Evolutionary conservation across 2,888 invertebrate genomes (phyloP).

Genomic region (Endomychus coccineus): DNA sequence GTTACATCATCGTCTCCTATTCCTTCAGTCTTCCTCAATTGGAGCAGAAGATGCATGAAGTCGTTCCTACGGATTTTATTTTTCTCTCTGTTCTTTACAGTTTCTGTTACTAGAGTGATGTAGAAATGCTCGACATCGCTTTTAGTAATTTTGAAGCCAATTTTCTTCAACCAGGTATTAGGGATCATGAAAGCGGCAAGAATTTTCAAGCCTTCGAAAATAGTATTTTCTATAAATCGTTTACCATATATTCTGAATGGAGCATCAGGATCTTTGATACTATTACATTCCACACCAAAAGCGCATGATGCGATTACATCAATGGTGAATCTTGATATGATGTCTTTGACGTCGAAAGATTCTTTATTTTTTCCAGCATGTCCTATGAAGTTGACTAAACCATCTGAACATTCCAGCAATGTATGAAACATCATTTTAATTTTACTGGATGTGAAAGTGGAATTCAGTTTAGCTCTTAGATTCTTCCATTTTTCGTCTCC

Average conservation of each 20-base stretch:
- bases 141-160: too few species aligned
- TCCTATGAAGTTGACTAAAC: conserved; percentile 10
- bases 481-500: conserved; percentile 52
- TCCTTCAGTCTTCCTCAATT: conserved; percentile 2
- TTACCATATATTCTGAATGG: too few species aligned
- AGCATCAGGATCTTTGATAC: too few species aligned
- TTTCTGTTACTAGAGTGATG: background rate
- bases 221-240: too few species aligned
- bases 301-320: too few species aligned
- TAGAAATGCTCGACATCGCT: too few species aligned
- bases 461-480: conserved; percentile 51
- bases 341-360: conserved; percentile 12
- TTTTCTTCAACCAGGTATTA: too few species aligned
- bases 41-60: conserved; percentile 4
- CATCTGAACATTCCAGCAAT: conserved; percentile 41
- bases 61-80: background rate
- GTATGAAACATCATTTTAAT: conserved; percentile 53
- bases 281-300: too few species aligned
- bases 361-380: conserved; percentile 1
- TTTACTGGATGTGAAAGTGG: conserved; percentile 56
- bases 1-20: background rate
- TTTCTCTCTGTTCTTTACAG: conserved; percentile 4
- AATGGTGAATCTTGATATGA: conserved; percentile 8
- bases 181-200: too few species aligned
- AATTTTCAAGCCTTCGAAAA: too few species aligned